Evolutionary conservation across 2,797 vertebrate genomes (phyloP).

Genomic region (Danio kyathit): DNA sequence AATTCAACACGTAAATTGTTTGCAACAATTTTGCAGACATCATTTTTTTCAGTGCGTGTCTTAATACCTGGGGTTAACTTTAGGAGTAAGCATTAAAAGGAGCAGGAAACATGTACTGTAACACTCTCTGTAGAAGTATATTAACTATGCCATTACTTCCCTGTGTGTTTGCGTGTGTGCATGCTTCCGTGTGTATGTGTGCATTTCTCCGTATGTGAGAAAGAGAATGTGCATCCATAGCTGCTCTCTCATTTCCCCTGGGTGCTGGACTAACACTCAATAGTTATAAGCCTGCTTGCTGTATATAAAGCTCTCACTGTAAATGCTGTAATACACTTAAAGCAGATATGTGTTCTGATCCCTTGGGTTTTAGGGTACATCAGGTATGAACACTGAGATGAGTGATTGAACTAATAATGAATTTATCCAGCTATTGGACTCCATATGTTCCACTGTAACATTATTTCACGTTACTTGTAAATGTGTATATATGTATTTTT

Average conservation of each 20-base stretch:
- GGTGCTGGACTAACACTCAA: slow-evolving; percentile 52
- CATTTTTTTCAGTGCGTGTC: too few species aligned
- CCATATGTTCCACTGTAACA: neutral
- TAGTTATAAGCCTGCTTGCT: slow-evolving; percentile 42
- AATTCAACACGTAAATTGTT: too few species aligned
- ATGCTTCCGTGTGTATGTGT: slow-evolving; percentile 19
- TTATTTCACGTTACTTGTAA: neutral
- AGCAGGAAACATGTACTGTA: neutral
- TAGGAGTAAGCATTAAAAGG: neutral
- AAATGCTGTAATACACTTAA: slow-evolving; percentile 47
- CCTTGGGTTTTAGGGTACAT: slow-evolving; percentile 44
- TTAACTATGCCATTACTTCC: slow-evolving; percentile 6
- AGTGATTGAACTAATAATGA: slow-evolving; percentile 20
- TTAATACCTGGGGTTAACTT: too few species aligned
- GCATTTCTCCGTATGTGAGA: neutral
- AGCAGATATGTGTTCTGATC: slow-evolving; percentile 29
- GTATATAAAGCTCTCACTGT: slow-evolving; percentile 53
- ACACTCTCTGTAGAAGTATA: slow-evolving; percentile 4
- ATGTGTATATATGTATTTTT: neutral
- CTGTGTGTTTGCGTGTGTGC: slow-evolving; percentile 6
- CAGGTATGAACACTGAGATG: slow-evolving; percentile 31
- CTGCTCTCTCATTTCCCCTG: slow-evolving; percentile 56
- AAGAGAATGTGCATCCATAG: slow-evolving; percentile 20
- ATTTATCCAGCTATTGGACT: neutral
- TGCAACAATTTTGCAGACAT: too few species aligned